Evolutionary conservation across 2,888 invertebrate species (phyloP).

Genomic region (Eupithecia inturbata): DNA sequence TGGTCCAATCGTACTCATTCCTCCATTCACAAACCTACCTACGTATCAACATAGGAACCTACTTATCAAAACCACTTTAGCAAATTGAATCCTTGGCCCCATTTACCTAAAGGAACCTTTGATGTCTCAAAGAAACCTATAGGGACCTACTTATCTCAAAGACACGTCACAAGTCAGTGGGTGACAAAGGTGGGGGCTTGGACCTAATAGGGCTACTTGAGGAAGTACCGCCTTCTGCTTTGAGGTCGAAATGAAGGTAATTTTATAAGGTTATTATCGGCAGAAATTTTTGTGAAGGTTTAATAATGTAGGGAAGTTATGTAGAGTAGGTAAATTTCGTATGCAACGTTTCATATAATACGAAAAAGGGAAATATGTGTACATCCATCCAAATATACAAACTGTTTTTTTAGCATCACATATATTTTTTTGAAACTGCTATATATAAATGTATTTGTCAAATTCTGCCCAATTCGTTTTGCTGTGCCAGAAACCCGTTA

Average conservation of each 20-base stretch:
- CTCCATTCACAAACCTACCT: not conserved
- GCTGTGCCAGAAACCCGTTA: too few species aligned
- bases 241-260: conserved; percentile 76
- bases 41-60: conserved; percentile 9
- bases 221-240: conserved; percentile 64
- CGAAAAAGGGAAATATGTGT: not conserved
- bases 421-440: too few species aligned
- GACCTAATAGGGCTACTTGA: conserved; percentile 77
- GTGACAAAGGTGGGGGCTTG: conserved; percentile 75
- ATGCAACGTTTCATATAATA: too few species aligned
- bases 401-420: too few species aligned
- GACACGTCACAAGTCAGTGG: conserved; percentile 68
- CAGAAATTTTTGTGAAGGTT: conserved; percentile 34
- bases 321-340: too few species aligned
- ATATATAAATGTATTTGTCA: too few species aligned
- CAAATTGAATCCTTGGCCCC: conserved; percentile 49
- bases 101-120: conserved; percentile 58
- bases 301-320: not conserved
- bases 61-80: conserved; percentile 38
- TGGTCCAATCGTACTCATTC: not conserved
- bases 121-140: conserved; percentile 73
- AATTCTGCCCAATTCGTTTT: too few species aligned
- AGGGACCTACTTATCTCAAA: conserved; percentile 72
- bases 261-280: conserved; percentile 61
- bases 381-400: too few species aligned